These are phyloP conservation scores for Callosobruchus maculatus DNA, from an alignment of 2,888 invertebrate species.

Conservation along the genomic window DNA sequence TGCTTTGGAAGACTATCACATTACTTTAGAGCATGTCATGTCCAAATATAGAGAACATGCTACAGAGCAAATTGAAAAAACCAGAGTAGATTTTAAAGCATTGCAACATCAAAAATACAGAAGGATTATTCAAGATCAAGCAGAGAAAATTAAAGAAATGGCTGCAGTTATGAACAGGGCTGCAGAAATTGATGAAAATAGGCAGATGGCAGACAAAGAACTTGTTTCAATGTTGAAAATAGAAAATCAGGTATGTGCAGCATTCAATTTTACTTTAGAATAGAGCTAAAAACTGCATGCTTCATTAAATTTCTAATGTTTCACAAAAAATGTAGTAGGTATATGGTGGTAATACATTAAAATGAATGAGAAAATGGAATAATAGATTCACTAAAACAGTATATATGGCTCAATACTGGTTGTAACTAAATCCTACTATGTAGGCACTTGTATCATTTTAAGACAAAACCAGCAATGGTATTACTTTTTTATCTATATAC, in stretches of 20 bases:
- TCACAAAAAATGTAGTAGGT: too few relatives aligned
- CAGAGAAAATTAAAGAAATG: conserved; percentile 93
- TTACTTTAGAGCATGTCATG: conserved; percentile 93
- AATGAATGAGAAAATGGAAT: too few relatives aligned
- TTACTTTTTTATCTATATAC: too few relatives aligned
- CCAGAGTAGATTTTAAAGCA: conserved; percentile 63
- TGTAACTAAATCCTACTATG: too few relatives aligned
- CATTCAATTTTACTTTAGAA: too few relatives aligned
- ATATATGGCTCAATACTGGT: too few relatives aligned
- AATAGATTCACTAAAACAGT: too few relatives aligned
- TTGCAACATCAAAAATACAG: conserved; percentile 46
- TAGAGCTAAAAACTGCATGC: too few relatives aligned
- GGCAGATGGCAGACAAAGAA: conserved; percentile 71
- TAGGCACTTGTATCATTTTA: too few relatives aligned
- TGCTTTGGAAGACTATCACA: conserved; percentile 90
- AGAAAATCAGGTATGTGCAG: conserved; percentile 83
- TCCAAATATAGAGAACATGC: conserved; percentile 88
- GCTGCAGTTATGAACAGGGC: conserved; percentile 90
- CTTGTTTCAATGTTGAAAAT: conserved; percentile 72
- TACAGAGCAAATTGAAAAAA: conserved; percentile 74
- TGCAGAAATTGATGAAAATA: conserved; percentile 76
- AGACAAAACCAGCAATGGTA: too few relatives aligned
- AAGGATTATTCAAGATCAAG: conserved; percentile 54
- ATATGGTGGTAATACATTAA: too few relatives aligned
- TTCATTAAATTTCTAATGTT: too few relatives aligned